A percentile compares a stretch with the other conserved stretches of the same genome.
Evolutionary conservation across 2,113 vertebrate species (phyloP).

Genomic region (Dolichallabes microphthalmus): DNA sequence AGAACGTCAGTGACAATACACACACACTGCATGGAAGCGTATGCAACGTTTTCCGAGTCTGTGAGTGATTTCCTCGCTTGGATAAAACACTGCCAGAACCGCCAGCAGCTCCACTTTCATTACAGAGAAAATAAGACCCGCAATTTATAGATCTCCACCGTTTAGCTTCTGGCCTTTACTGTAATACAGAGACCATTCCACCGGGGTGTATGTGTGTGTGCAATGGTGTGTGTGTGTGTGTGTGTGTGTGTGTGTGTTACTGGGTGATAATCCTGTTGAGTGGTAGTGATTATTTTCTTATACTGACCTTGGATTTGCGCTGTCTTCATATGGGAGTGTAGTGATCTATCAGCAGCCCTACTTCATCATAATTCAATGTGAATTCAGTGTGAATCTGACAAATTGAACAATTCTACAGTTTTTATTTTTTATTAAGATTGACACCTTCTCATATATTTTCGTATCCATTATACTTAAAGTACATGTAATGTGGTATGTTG

Average conservation of each 20-base stretch:
- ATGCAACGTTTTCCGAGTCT: slow-evolving; percentile 38
- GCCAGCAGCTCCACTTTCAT: slow-evolving; percentile 18
- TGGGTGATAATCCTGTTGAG: slow-evolving; percentile 71
- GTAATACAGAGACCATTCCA: slow-evolving; percentile 27
- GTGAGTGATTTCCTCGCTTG: slow-evolving; percentile 31
- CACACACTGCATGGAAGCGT: slow-evolving; percentile 28
- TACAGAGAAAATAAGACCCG: slow-evolving; percentile 31
- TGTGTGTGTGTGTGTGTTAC: slow-evolving; percentile 64
- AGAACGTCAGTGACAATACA: slow-evolving; percentile 56
- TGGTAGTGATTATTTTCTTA: slow-evolving; percentile 70
- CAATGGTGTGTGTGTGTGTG: slow-evolving; percentile 60
- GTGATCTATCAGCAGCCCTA: slow-evolving; percentile 63
- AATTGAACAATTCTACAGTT: background rate
- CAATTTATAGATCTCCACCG: slow-evolving; percentile 26
- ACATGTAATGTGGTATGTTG: background rate
- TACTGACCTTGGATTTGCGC: slow-evolving; percentile 65
- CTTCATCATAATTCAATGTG: slow-evolving; percentile 53
- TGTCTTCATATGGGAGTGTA: background rate
- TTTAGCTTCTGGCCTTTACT: slow-evolving; percentile 29
- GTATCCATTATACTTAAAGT: background rate
- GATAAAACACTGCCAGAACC: slow-evolving; percentile 31
- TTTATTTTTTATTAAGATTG: background rate
- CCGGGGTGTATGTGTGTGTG: slow-evolving; percentile 39
- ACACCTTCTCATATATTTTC: background rate
- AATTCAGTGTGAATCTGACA: background rate